A percentile compares a stretch with the other conserved stretches of the same genome.
phyloP scores from a whole-genome alignment of 2,113 vertebrate genomes.

The Tragelaphus imberbis region DNA sequence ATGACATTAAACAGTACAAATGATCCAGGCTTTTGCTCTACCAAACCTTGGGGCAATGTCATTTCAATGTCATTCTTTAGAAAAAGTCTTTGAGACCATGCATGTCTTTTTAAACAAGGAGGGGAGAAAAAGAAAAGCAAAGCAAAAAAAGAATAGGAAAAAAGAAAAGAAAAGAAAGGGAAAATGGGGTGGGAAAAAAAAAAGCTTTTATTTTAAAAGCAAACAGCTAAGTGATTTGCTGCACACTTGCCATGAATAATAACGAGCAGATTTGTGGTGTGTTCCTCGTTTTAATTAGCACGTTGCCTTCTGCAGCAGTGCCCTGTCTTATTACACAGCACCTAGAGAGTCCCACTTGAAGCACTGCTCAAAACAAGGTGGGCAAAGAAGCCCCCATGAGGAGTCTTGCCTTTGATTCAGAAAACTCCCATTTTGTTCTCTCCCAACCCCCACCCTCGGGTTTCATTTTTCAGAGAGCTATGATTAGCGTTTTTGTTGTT shows the following conservation, averaged over 20 bases:
- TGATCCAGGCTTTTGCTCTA: conserved; percentile 66
- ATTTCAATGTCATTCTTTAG: conserved; percentile 74
- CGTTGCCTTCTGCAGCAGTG: conserved; percentile 20
- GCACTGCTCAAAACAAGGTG: conserved; percentile 10
- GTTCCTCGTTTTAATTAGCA: conserved; percentile 75
- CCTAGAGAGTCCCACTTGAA: conserved; percentile 35
- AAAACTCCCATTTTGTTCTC: neutral
- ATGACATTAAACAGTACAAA: conserved; percentile 66
- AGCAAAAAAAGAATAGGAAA: neutral
- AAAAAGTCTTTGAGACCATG: conserved; percentile 66
- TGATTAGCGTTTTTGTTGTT: neutral
- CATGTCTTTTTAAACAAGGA: conserved; percentile 65
- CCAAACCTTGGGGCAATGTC: conserved; percentile 65
- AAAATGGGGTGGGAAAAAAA: neutral
- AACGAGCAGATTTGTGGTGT: conserved; percentile 58
- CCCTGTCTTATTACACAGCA: conserved; percentile 39
- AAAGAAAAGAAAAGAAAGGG: neutral
- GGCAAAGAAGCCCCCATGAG: neutral
- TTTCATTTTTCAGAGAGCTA: neutral
- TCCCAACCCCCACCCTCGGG: fast-evolving
- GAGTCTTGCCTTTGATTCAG: neutral
- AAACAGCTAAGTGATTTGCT: conserved; percentile 74
- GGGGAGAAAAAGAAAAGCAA: neutral
- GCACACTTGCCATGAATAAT: conserved; percentile 74
- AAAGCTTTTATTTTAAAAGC: conserved; percentile 75